Base-by-base conservation (phyloP, 2,797 vertebrate species). In the Menidia menidia region DNA sequence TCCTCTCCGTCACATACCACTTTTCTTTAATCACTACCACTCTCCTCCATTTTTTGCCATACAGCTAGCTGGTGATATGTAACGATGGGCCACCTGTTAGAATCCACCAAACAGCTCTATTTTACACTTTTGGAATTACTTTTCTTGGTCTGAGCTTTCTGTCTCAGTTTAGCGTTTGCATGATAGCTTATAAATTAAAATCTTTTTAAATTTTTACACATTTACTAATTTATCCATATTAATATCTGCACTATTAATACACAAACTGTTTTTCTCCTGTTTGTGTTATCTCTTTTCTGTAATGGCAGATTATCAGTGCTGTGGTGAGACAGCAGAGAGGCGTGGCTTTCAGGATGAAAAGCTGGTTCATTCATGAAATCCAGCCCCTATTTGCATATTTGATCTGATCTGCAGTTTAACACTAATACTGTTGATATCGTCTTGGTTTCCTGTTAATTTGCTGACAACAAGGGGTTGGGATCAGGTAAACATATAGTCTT, bases 71-170 rank as follows among this genome's bases (percentile, higher is more conserved):
- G n/a, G 33, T 12, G 1, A 19, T 45, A 51, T 62, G 51, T 33
- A 60, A 41, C 33, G 44, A 43, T 62, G 16, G 56, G 14, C 62
- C 73, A 78, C 68, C 31, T 82, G 77, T 75, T 81, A 67, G 16
- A 57, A 30, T 53, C 51, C 51, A 31, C 51, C 51, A 53, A 32
- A 31, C 51, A 53, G 9, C 9, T 14, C 50, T 52, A 31, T 53
- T 50, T 30, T 53, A 32, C 31, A 53, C 13, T 31, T 53, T 31
- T 32, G 15, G 51, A 53, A 25, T 25, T 6, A 30, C 50, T 18
- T 30, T 52, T 52, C 19, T 52, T 52, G 25, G 30, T 13, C 50
- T 52, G 19, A 25, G 25, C 25, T 25, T 13, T 52, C 50, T 52
- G 25, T 52, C 25, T 53, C 51, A 53, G 13, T 14, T 13, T 53